Percentiles rank a stretch among this genome's conserved stretches.
Evolutionary conservation across 2,113 vertebrate genomes (phyloP).

Genomic region (Boulengerochromis microlepis): DNA sequence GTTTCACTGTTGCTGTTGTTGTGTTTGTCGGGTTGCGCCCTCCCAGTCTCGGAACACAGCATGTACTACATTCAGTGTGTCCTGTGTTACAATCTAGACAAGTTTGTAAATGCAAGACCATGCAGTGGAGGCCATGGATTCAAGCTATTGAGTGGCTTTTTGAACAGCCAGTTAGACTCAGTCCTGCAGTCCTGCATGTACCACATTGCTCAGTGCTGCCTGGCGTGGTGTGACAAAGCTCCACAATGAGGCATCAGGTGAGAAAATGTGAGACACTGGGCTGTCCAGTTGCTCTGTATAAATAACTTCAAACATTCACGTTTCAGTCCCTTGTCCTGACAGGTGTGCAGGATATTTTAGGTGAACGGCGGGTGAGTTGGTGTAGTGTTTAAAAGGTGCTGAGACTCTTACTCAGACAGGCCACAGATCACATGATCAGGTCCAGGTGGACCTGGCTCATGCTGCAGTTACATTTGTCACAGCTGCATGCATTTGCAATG

Average conservation of each 20-base stretch:
- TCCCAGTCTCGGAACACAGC: slow-evolving; percentile 61
- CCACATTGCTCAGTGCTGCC: slow-evolving; percentile 13
- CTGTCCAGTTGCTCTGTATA: slow-evolving; percentile 29
- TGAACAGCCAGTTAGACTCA: background rate
- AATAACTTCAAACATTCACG: slow-evolving; percentile 51
- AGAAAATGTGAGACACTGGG: slow-evolving; percentile 18
- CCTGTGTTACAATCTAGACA: slow-evolving; percentile 87
- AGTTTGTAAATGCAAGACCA: slow-evolving; percentile 74
- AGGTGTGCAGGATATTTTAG: slow-evolving; percentile 24
- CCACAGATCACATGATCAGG: slow-evolving; percentile 17
- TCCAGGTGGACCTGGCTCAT: slow-evolving; percentile 6
- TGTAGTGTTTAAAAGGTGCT: slow-evolving; percentile 47
- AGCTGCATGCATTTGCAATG: slow-evolving; percentile 8
- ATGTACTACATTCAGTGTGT: slow-evolving; percentile 94
- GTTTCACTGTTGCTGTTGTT: slow-evolving; percentile 5
- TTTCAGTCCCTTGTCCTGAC: background rate
- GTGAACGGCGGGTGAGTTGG: slow-evolving; percentile 3
- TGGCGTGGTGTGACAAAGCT: background rate
- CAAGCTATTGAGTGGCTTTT: slow-evolving; percentile 4
- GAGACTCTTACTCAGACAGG: slow-evolving; percentile 42
- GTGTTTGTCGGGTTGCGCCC: slow-evolving; percentile 8
- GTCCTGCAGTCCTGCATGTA: background rate
- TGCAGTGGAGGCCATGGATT: slow-evolving; percentile 36
- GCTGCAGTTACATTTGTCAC: background rate
- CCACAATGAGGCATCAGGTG: slow-evolving; percentile 36